Conservation (phyloP, 2,113 vertebrate species). For the Passer domesticus region DNA sequence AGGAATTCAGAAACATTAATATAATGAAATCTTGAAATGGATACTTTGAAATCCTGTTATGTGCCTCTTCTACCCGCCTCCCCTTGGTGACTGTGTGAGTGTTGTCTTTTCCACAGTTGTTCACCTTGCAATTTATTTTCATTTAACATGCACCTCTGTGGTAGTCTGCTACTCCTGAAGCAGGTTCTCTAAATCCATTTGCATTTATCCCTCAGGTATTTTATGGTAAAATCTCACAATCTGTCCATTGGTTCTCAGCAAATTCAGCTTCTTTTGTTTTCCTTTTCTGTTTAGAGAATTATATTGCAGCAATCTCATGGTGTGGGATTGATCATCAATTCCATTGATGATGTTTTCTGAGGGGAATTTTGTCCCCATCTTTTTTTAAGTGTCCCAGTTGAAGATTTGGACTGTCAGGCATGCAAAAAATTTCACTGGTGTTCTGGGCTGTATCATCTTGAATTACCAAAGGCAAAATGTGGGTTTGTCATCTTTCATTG, state of each 20-base stretch:
- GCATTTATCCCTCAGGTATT: not conserved
- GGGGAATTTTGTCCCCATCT: not conserved
- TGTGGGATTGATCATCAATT: not conserved
- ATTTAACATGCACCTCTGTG: accelerated
- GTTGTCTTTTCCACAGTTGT: not conserved
- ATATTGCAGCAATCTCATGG: not conserved
- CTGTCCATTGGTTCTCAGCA: not conserved
- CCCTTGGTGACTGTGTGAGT: not conserved
- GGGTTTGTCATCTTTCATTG: not conserved
- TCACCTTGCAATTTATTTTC: not conserved
- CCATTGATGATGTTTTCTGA: not conserved
- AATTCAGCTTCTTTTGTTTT: not conserved
- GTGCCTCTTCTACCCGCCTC: not conserved
- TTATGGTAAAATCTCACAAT: not conserved
- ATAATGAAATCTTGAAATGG: not conserved
- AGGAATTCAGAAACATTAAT: not conserved
- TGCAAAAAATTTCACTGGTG: not conserved
- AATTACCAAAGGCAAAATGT: not conserved
- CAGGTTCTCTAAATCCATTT: not conserved
- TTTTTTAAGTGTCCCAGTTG: not conserved
- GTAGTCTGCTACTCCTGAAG: not conserved
- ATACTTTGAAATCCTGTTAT: not conserved
- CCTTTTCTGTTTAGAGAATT: not conserved
- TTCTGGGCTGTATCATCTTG: not conserved
- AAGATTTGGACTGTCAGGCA: not conserved